Base-by-base conservation (phyloP, 2,797 vertebrate genomes). In the Zonotrichia albicollis region DNA sequence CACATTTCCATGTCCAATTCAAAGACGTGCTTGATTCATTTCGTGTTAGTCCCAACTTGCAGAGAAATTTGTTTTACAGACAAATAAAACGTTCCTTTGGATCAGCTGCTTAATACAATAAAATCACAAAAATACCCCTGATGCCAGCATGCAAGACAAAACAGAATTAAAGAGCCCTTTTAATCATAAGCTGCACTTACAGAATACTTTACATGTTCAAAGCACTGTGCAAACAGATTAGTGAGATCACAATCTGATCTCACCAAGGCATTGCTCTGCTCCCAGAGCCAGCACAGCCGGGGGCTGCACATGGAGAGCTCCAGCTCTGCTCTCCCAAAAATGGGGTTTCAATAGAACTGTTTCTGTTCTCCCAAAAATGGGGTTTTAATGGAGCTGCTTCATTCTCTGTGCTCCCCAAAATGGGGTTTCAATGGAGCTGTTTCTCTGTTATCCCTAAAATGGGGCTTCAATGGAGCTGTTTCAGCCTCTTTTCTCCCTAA, bases 201-300 rank as follows among this genome's bases (percentile, higher is more conserved):
- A 64, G 87, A 91, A 86, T 61, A n/a, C 58, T 86, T 93, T 34
- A 57, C 58, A 38, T 55, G 66, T 87, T 91, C 79, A 74, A 81
- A 93, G 89, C 51, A 46, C 79, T 62, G 89, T 54, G 70, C 85
- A 90, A 89, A 89, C 84, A 91, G 82, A 93, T 89, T n/a, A 81
- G 54, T 38, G 82, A 84, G 87, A 75, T 71, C 72, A 75, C 79
- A 73, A 51, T 42, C 76, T 80, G 78, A 94, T 54, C 84, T 89
- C 78, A 80, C 66, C 93, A 53, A 74, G 71, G 48, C 72, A 79
- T 54, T 96, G 68, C 79, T 77, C 87, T 4, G 7, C 70, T 68
- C 53, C 53, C 89, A 92, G 84, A 57, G 81, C 60, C 74, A 84
- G 78, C 43, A 48, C 57, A 38, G 86, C 2, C 5, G 30, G 42